phyloP scores from a whole-genome alignment of 2,797 vertebrate species.

The Merluccius polli region DNA sequence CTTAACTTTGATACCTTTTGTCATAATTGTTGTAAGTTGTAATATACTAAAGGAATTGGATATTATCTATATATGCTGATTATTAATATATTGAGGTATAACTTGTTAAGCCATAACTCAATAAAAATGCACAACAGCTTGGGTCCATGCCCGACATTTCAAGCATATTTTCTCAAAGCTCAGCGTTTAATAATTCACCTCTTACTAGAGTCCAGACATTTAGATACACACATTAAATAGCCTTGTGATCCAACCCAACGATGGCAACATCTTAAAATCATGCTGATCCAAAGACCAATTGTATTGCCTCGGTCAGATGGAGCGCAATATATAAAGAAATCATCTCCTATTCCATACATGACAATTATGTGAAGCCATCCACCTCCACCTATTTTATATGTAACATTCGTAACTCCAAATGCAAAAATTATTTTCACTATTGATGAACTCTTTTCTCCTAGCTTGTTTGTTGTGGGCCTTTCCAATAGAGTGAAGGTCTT shows the following conservation, averaged over 20 bases:
- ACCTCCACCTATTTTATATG: background rate
- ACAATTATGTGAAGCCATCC: background rate
- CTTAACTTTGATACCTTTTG: background rate
- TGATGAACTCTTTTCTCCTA: background rate
- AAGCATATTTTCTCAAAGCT: background rate
- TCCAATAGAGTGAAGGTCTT: slow-evolving; percentile 43
- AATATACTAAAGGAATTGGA: too few species aligned
- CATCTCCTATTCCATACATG: background rate
- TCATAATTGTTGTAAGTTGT: background rate
- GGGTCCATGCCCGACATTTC: background rate
- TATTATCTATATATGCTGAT: too few species aligned
- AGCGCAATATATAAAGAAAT: background rate
- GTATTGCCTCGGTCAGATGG: too few species aligned
- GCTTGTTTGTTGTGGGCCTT: background rate
- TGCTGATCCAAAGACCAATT: background rate
- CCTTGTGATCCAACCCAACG: background rate
- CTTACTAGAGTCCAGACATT: background rate
- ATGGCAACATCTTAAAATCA: background rate
- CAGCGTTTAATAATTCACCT: background rate
- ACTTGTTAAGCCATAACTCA: background rate
- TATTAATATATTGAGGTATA: background rate
- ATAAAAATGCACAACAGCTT: background rate
- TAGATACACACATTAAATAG: background rate
- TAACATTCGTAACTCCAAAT: too few species aligned
- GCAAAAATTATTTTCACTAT: too few species aligned